Evolutionary conservation across 2,113 vertebrate species (phyloP), one percentile per base, ranked within the genome.

Genomic region (Calypte anna): DNA sequence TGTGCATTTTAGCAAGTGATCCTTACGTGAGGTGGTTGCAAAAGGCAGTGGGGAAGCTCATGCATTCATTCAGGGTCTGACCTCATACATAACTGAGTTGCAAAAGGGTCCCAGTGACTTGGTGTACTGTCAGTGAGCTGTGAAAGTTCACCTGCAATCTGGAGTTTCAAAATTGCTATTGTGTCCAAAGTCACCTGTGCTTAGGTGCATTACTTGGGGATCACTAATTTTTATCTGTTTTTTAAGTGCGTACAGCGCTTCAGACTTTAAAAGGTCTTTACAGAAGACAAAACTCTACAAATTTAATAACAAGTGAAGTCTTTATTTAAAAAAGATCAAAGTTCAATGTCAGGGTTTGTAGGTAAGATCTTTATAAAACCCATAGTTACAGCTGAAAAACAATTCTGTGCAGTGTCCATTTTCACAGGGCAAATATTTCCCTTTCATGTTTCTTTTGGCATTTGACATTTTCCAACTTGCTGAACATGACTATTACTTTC

Each of bases 401-500:
- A 24, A 62, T 38, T 62, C 59, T 62, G 15, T 62, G 33, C 23
- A 38, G 14, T 62, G 59, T 38, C 59, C 23, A 25, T 17, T 62
- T 38, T 62, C 23, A 62, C 33, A 62, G 33, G 15, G 12, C 23
- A 62, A 17, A 36, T 59, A 36, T 61, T 22, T 63, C 16, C 38
- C 33, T 64, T 77, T 51, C 31, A 55, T 17, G 22, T 31, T 44
- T 22, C 0, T 38, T 73, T 69, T 62, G 23, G 55, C 58, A 33
- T 27, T 15, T 81, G 16, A 3, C 13, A 7, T 70, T 23, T 17
- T 66, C 31, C 6, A 20, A 40, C 19, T 33, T 78, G 19, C 64
- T 81, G 51, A 13, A 5, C 0, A 0, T 31, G 54, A 31, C 33
- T 23, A 7, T 48, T 36, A 12, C 10, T 48, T 70, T 21, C 36